phyloP scores from a whole-genome alignment of 2,797 vertebrate species.

The Eulemur albifrons region DNA sequence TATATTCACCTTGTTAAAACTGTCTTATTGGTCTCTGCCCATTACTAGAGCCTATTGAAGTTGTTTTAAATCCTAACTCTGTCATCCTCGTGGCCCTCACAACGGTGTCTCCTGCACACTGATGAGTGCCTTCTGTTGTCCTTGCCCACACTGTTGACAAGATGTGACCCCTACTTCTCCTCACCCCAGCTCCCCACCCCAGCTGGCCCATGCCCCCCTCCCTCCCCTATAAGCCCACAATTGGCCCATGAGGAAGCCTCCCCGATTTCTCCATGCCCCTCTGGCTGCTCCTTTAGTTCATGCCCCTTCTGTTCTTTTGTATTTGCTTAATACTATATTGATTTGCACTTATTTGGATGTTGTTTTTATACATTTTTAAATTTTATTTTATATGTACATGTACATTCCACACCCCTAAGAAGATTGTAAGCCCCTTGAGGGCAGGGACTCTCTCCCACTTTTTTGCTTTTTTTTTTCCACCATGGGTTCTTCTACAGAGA shows the following conservation, averaged over 20 bases:
- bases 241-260: background rate
- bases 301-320: constrained; percentile 11
- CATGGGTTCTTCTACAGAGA: background rate
- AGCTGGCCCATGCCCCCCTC: background rate
- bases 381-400: background rate
- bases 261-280: background rate
- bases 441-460: constrained; percentile 27
- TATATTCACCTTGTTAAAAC: background rate
- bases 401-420: background rate
- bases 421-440: constrained; percentile 57
- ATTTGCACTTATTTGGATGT: constrained; percentile 35
- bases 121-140: background rate
- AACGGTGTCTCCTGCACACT: background rate
- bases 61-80: background rate
- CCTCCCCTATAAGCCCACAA: background rate
- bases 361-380: constrained; percentile 30
- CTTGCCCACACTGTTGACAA: background rate
- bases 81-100: background rate
- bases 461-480: constrained; percentile 12
- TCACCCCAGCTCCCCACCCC: background rate
- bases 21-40: background rate
- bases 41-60: background rate
- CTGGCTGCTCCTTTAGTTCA: background rate
- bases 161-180: background rate
- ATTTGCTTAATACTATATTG: constrained; percentile 18